These are phyloP conservation scores for Heliconius aoede DNA, from an alignment of 2,888 invertebrate species.

Conservation along the genomic window DNA sequence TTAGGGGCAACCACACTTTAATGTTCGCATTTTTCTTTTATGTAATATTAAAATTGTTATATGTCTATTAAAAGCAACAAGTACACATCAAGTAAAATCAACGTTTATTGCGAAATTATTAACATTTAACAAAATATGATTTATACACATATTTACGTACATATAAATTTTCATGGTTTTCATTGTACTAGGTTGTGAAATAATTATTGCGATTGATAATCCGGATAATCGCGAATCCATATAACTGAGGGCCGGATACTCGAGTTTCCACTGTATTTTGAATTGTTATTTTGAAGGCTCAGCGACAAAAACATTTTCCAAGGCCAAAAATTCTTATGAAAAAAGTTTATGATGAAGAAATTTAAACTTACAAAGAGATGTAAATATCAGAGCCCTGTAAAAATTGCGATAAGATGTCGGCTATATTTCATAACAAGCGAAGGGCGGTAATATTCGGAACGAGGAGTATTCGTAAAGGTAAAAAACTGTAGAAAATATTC, in stretches of 20 bases:
- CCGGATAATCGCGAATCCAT: too few species aligned
- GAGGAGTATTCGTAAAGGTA: neutral
- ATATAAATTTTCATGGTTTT: too few species aligned
- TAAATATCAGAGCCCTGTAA: constrained; percentile 14
- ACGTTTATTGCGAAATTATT: too few species aligned
- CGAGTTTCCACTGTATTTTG: too few species aligned
- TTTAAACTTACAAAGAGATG: constrained; percentile 21
- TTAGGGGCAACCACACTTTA: neutral
- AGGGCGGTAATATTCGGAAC: constrained; percentile 18
- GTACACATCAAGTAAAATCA: too few species aligned
- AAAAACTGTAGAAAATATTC: constrained; percentile 2
- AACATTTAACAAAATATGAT: too few species aligned
- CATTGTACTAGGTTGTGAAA: too few species aligned
- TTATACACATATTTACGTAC: too few species aligned
- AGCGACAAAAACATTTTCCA: constrained; percentile 12
- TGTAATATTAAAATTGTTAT: neutral
- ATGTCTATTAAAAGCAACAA: too few species aligned
- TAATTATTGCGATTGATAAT: too few species aligned
- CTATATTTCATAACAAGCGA: constrained; percentile 28
- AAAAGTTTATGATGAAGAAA: constrained; percentile 9
- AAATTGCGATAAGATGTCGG: constrained; percentile 23
- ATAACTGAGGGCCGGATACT: too few species aligned
- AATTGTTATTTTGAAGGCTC: neutral
- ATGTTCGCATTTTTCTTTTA: constrained; percentile 1
- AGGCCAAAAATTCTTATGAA: constrained; percentile 18